These are phyloP conservation scores for Anthonomus grandis DNA, from an alignment of 1,140 invertebrate species.

Conservation along the genomic window DNA sequence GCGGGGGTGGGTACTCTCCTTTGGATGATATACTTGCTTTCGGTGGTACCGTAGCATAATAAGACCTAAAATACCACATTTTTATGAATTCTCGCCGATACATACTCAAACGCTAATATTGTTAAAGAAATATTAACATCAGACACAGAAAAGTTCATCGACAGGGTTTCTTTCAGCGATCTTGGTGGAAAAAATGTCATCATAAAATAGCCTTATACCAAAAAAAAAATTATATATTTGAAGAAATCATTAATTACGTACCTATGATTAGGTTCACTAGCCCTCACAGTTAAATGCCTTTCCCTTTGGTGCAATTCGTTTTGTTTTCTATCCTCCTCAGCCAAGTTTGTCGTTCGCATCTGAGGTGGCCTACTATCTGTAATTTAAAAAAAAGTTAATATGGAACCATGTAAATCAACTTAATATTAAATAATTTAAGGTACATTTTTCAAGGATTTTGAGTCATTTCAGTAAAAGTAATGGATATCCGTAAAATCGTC, in stretches of 20 bases:
- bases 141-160: conserved; percentile 5
- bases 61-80: conserved; percentile 15
- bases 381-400: too few species aligned
- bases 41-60: conserved; percentile 37
- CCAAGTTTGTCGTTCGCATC: conserved; percentile 42
- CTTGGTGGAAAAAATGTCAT: conserved; percentile 24
- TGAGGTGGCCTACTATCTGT: conserved; percentile 38
- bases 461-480: too few species aligned
- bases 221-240: conserved; percentile 8
- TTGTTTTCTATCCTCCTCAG: conserved; percentile 42
- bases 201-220: not conserved
- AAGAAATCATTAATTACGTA: not conserved
- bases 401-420: too few species aligned
- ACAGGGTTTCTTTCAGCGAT: conserved; percentile 16
- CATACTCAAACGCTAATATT: not conserved
- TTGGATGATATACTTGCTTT: conserved; percentile 51
- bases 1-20: conserved; percentile 58
- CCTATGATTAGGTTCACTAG: conserved; percentile 18
- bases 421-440: too few species aligned
- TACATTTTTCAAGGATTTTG: too few species aligned
- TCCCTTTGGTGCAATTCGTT: conserved; percentile 32
- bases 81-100: not conserved
- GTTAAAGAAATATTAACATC: conserved; percentile 1
- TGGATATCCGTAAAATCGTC: too few species aligned
- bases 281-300: conserved; percentile 41